Evolutionary conservation across 1,140 invertebrate species (phyloP).

Genomic region (Grapholita molesta): DNA sequence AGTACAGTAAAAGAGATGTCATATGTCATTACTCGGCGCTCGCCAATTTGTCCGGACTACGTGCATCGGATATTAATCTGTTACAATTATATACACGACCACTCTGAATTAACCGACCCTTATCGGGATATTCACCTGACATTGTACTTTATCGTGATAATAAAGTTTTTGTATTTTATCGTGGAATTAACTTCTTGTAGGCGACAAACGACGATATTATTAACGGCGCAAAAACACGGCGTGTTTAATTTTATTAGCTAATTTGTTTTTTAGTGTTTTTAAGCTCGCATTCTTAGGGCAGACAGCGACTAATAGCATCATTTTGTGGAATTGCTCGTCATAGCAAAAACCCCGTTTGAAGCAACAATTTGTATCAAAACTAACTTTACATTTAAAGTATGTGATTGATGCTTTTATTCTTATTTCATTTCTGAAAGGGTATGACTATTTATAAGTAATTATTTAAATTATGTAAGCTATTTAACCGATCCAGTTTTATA

Average conservation of each 20-base stretch:
- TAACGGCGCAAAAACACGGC: constrained; percentile 39
- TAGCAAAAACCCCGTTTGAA: not conserved
- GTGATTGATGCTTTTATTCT: too few relatives aligned
- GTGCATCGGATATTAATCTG: constrained; percentile 64
- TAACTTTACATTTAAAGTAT: too few relatives aligned
- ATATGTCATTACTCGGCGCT: constrained; percentile 45
- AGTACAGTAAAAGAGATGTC: constrained; percentile 47
- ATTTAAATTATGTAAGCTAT: too few relatives aligned
- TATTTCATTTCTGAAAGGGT: too few relatives aligned
- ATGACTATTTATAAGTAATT: too few relatives aligned
- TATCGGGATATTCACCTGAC: constrained; percentile 50
- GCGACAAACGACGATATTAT: constrained; percentile 35
- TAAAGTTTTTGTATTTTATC: constrained; percentile 32
- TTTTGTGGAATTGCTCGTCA: not conserved
- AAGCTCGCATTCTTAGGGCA: not conserved
- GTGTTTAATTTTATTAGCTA: not conserved
- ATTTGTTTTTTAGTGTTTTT: not conserved
- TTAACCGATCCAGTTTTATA: too few relatives aligned
- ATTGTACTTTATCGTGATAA: constrained; percentile 29
- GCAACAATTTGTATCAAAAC: not conserved
- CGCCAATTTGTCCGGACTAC: constrained; percentile 62
- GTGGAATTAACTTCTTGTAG: constrained; percentile 36
- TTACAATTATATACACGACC: constrained; percentile 51
- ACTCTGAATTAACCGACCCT: constrained; percentile 29
- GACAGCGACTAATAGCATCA: not conserved